Evolutionary conservation across 1,140 invertebrate genomes (phyloP).

Genomic region (Camponotus vicinus): DNA sequence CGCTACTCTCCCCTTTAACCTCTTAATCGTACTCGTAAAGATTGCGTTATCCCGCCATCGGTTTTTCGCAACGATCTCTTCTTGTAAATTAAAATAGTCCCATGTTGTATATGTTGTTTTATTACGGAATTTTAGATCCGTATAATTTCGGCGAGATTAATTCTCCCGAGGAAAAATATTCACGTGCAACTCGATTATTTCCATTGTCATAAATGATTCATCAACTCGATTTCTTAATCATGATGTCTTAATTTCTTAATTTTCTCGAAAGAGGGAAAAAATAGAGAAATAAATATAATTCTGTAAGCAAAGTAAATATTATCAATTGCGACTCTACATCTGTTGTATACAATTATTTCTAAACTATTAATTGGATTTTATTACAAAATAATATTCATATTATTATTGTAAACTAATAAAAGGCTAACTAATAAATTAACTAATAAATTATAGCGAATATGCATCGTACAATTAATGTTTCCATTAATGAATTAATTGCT

Average conservation of each 20-base stretch:
- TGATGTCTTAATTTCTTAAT: too few relatives aligned
- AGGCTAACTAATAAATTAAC: not conserved
- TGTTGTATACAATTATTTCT: not conserved
- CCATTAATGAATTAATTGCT: conserved; percentile 11
- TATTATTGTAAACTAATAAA: conserved; percentile 27
- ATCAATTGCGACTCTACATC: not conserved
- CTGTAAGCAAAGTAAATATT: not conserved
- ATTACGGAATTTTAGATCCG: not conserved
- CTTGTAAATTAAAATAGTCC: conserved; percentile 24
- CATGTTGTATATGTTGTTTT: not conserved
- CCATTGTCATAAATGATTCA: not conserved
- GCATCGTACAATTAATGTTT: not conserved
- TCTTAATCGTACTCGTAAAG: conserved; percentile 57
- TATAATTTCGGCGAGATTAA: not conserved
- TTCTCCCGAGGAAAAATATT: not conserved
- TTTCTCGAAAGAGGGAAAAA: not conserved
- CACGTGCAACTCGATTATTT: not conserved
- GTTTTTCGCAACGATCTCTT: conserved; percentile 29
- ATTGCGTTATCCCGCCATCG: conserved; percentile 37
- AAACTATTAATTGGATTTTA: conserved; percentile 7
- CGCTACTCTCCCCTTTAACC: conserved; percentile 31
- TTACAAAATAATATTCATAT: not conserved
- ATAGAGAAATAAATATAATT: not conserved
- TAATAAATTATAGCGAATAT: too few relatives aligned
- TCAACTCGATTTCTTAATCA: not conserved